phyloP scores from a whole-genome alignment of 2,888 invertebrate genomes.

The Erpobdella octoculata region DNA sequence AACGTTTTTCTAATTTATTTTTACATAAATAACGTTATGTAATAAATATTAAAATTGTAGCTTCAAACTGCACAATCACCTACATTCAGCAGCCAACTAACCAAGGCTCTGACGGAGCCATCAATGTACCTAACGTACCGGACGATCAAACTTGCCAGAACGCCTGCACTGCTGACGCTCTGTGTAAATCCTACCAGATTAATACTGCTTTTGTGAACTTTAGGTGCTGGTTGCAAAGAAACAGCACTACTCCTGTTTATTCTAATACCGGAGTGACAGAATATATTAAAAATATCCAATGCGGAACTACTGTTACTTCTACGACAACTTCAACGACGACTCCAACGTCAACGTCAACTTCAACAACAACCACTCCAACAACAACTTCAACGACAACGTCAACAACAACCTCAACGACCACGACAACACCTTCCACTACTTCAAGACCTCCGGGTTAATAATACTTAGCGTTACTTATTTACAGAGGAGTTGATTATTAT shows the following conservation, averaged over 20 bases:
- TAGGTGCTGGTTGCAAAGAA: slow-evolving; percentile 18
- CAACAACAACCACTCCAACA: background rate
- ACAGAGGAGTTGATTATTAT: background rate
- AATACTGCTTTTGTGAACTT: background rate
- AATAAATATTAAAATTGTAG: background rate
- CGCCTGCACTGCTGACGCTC: slow-evolving; percentile 3
- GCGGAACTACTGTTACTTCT: background rate
- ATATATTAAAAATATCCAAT: slow-evolving; percentile 17
- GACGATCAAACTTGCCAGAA: background rate
- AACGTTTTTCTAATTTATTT: no score
- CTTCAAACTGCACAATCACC: background rate
- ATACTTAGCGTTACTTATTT: background rate
- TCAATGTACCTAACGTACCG: background rate
- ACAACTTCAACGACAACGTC: background rate
- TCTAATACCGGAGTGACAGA: background rate
- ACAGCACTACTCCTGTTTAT: background rate
- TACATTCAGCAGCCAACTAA: background rate
- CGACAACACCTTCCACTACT: background rate
- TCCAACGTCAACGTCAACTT: background rate
- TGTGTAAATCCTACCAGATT: slow-evolving; percentile 14
- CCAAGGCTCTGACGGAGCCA: background rate
- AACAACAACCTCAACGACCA: background rate
- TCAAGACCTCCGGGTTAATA: background rate
- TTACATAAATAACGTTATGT: no score
- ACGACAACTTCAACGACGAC: background rate